Evolutionary conservation across 2,797 vertebrate genomes (phyloP).

Genomic region (Manis javanica): DNA sequence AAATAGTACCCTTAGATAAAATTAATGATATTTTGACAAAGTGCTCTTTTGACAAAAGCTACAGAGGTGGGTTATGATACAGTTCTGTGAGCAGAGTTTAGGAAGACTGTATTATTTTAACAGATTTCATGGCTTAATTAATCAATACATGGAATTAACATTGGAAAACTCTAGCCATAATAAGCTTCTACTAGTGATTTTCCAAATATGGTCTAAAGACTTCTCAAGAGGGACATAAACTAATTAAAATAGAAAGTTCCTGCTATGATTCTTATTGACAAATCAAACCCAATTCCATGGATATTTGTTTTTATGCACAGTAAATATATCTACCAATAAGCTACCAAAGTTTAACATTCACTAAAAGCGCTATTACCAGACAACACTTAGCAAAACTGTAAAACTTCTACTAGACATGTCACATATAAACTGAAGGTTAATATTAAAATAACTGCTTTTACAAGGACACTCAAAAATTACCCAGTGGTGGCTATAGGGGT

Average conservation of each 20-base stretch:
- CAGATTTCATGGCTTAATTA: conserved; percentile 20
- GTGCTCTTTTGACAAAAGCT: conserved; percentile 48
- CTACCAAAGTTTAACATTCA: conserved; percentile 14
- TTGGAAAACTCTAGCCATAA: background rate
- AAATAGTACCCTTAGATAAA: conserved; percentile 47
- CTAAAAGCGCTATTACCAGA: background rate
- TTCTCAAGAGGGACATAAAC: background rate
- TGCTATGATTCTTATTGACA: background rate
- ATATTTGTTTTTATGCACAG: background rate
- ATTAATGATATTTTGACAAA: conserved; percentile 67
- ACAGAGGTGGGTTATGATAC: conserved; percentile 15
- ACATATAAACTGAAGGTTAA: background rate
- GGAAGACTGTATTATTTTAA: conserved; percentile 33
- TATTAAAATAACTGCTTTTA: background rate
- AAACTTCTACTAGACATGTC: background rate
- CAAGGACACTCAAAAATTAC: too few relatives aligned
- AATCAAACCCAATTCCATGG: background rate
- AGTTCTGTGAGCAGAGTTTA: conserved; percentile 39
- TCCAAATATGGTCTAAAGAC: conserved; percentile 25
- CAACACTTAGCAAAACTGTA: background rate
- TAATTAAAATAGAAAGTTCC: background rate
- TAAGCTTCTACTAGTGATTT: conserved; percentile 7
- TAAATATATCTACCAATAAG: background rate
- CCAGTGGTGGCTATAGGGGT: too few relatives aligned
- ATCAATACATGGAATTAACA: conserved; percentile 22